Base-by-base conservation (phyloP, 2,888 invertebrate genomes). In the Pediacus dermestoides region DNA sequence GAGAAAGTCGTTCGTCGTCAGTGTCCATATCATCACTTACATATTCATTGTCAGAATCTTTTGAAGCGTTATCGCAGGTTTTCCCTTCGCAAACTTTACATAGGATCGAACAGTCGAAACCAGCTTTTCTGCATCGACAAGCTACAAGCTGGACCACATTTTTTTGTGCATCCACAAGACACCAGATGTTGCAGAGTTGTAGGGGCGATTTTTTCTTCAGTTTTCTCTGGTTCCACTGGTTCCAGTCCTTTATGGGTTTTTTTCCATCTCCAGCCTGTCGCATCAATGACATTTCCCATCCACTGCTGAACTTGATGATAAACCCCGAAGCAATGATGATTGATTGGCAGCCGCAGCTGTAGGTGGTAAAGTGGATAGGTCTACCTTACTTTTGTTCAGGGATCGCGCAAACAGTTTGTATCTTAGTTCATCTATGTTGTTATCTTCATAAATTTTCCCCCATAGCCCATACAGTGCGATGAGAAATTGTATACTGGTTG, bases 61-160 rank as follows among this genome's bases (percentile, higher is more conserved):
- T 18, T 6, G 6, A 7, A n/a, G n/a, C n/a, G 21, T 23, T 30
- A 34, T 16, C 26, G 15, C 31, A 16, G 21, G 14, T 22, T 34
- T 28, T 10, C 9, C 7, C 16, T 4, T 16, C 12, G 11, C 33
- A 4, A 21, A 26, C n/a, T 41, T 12, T 14, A 3, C n/a, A 7
- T 9, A 42, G 27, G 8, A n/a, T 26, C 7, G 8, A n/a, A 10
- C 27, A 26, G 4, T 26, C 9, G 4, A 26, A 26, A 10, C 27
- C 27, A 6, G 10, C 27, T 26, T 26, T 26, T n/a, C 10, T 7
- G 10, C 27, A 26, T 26, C n/a, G 21, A 18, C 21, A 18, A 18
- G 21, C 21, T 8, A 18, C 21, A 18, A 18, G 21, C 21, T 8
- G 8, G 6, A 8, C 21, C 21, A 18, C 27, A 18, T 18, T 18